Evolutionary conservation across 2,888 invertebrate genomes (phyloP).

Genomic region (Ectemnius cavifrons): DNA sequence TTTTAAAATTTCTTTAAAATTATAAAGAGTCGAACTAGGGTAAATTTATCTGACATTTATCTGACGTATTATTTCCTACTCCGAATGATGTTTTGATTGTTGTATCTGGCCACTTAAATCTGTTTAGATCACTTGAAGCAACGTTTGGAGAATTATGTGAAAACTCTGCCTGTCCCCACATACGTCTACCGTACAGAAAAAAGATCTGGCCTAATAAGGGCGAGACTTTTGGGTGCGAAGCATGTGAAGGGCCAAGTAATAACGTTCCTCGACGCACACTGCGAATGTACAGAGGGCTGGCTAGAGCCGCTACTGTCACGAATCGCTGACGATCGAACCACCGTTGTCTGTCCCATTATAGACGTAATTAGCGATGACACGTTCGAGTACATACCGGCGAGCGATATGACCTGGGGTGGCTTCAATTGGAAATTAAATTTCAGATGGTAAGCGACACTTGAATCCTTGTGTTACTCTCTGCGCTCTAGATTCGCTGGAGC

Average conservation of each 20-base stretch:
- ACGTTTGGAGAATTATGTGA: conserved; percentile 93
- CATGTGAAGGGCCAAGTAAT: conserved; percentile 95
- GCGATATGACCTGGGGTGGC: conserved; percentile 99
- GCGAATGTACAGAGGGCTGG: conserved; percentile 99
- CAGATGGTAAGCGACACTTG: conserved; percentile 86
- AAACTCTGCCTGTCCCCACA: conserved; percentile 90
- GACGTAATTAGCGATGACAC: conserved; percentile 99
- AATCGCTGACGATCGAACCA: conserved; percentile 94
- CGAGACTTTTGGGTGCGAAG: conserved; percentile 95
- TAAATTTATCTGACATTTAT: neutral
- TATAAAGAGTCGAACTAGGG: too few species aligned
- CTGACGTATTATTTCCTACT: too few species aligned
- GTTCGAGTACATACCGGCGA: conserved; percentile 99
- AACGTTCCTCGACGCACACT: conserved; percentile 98
- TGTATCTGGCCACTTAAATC: neutral
- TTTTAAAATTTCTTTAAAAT: too few species aligned
- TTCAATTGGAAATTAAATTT: conserved; percentile 99
- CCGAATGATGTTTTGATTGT: neutral
- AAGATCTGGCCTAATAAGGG: conserved; percentile 97
- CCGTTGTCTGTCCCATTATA: conserved; percentile 98
- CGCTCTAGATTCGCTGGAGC: too few species aligned
- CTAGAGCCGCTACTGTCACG: conserved; percentile 95
- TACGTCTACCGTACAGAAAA: conserved; percentile 93
- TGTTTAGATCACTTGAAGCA: conserved; percentile 90
- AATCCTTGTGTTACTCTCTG: too few species aligned